phyloP scores from a whole-genome alignment of 2,113 vertebrate genomes.

The Philantomba maxwellii region DNA sequence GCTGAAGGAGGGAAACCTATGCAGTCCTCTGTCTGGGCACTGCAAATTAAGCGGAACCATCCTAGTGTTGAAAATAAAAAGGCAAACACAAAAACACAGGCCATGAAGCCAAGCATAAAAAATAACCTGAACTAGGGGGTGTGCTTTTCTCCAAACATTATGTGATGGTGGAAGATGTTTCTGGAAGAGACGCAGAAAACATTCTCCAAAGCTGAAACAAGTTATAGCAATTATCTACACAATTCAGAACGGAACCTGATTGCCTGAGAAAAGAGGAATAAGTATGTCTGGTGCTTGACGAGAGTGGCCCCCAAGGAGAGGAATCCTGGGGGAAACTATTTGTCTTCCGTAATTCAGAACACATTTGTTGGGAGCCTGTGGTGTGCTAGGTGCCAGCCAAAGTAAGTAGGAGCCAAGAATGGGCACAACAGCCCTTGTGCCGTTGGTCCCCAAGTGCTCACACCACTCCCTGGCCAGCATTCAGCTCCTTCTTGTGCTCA shows the following conservation, averaged over 20 bases:
- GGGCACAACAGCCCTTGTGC: rapidly evolving
- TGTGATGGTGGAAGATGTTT: neutral
- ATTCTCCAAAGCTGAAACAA: neutral
- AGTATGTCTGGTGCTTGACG: neutral
- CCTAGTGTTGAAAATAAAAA: neutral
- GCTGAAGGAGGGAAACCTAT: neutral
- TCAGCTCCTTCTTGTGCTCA: neutral
- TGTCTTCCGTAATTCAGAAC: neutral
- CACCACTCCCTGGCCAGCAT: no score
- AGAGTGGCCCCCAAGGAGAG: neutral
- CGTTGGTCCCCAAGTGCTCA: neutral
- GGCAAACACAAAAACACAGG: neutral
- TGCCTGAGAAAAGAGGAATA: neutral
- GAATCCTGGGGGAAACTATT: neutral
- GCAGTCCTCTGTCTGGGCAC: neutral
- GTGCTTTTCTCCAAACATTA: neutral
- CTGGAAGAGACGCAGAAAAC: neutral
- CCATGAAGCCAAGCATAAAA: neutral
- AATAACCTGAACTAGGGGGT: neutral
- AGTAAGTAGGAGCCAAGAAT: neutral
- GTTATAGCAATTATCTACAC: no score
- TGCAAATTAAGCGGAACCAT: slow-evolving; percentile 19
- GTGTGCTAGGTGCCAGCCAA: no score
- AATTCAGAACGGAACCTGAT: neutral
- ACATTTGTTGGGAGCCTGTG: neutral